Conservation (phyloP, 1,140 invertebrate genomes). For the Tetraneura akinire region DNA sequence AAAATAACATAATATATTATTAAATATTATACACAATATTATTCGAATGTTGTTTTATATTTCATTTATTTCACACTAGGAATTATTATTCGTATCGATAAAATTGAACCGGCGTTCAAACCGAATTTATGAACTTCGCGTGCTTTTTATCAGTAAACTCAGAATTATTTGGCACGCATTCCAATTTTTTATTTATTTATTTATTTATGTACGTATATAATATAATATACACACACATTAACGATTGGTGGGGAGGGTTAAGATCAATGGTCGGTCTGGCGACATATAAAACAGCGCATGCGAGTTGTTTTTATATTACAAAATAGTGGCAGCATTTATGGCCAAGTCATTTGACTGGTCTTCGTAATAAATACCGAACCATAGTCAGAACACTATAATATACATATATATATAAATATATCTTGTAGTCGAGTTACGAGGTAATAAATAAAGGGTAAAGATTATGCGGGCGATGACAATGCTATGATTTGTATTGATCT, state of each 20-base stretch:
- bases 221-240: neutral
- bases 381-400: too few species aligned
- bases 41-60: too few species aligned
- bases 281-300: slow-evolving; percentile 35
- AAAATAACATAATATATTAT: too few species aligned
- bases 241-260: slow-evolving; percentile 21
- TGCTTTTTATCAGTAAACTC: slow-evolving; percentile 17
- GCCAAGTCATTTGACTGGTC: slow-evolving; percentile 32
- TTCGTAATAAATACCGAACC: slow-evolving; percentile 17
- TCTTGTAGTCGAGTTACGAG: too few species aligned
- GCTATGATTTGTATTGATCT: too few species aligned
- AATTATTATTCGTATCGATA: too few species aligned
- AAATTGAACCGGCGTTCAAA: neutral
- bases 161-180: slow-evolving; percentile 47
- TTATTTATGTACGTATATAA: too few species aligned
- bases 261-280: slow-evolving; percentile 42
- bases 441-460: too few species aligned
- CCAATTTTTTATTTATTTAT: slow-evolving; percentile 14
- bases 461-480: too few species aligned
- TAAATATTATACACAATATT: too few species aligned
- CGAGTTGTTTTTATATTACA: slow-evolving; percentile 37
- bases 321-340: slow-evolving; percentile 13
- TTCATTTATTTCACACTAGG: too few species aligned
- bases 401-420: neutral
- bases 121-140: slow-evolving; percentile 45